Conservation (phyloP, 2,888 invertebrate genomes). For the Amblyteles armatorius region DNA sequence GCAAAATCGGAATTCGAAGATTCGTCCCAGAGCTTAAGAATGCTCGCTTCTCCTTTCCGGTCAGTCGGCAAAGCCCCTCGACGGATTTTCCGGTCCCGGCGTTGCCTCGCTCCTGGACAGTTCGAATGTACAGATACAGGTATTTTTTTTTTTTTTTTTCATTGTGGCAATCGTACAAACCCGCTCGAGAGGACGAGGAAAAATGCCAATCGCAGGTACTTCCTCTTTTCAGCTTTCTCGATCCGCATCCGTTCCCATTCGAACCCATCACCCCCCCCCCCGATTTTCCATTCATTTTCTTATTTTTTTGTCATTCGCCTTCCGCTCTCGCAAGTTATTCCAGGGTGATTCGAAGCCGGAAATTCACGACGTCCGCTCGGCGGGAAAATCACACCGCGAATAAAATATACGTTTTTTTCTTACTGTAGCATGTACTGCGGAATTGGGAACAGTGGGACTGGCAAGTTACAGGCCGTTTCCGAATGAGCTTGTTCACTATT, state of each 20-base stretch:
- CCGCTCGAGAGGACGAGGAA: constrained; percentile 17
- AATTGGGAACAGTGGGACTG: neutral
- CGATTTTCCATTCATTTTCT: constrained; percentile 42
- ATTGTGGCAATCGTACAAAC: constrained; percentile 44
- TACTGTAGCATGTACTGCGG: neutral
- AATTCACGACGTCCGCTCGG: constrained; percentile 33
- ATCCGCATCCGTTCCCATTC: constrained; percentile 45
- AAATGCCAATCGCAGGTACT: constrained; percentile 50
- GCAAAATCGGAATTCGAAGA: neutral
- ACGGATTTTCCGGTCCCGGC: constrained; percentile 1
- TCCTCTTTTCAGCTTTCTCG: constrained; percentile 25
- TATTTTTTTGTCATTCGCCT: constrained; percentile 22
- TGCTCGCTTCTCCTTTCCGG: constrained; percentile 40
- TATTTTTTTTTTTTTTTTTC: constrained; percentile 34
- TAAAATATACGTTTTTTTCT: constrained; percentile 14
- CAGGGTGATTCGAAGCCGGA: constrained; percentile 38
- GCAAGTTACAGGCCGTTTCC: neutral
- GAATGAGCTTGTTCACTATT: constrained; percentile 17
- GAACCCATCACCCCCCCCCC: neutral
- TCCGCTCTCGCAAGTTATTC: constrained; percentile 36
- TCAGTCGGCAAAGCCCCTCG: constrained; percentile 29
- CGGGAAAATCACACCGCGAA: constrained; percentile 45
- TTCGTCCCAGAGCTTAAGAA: constrained; percentile 30
- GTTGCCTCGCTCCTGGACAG: constrained; percentile 1
- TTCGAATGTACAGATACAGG: neutral